Base-by-base conservation (phyloP, 92 coral and sea anemone genomes). In the Paramuricea clavata region DNA sequence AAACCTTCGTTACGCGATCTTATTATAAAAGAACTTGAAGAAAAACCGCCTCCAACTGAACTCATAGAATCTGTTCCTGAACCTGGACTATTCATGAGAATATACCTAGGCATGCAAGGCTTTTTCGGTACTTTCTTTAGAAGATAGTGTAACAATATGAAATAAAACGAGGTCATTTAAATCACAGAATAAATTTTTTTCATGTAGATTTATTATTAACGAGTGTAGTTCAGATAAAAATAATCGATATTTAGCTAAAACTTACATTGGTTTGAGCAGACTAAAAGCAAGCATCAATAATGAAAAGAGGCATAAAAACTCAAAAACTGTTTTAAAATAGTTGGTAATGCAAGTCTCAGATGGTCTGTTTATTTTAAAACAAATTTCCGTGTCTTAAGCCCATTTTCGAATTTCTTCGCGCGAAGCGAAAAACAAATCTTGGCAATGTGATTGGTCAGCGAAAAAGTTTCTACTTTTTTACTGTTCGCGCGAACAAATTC, bases 11-110 rank as follows among this genome's bases (percentile, higher is more conserved):
- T 95, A 67, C 88, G 99, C 16, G 99, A 97, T 71, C 36, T 88
- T 65, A 93, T 97, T 86, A 86, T 97, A 86, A 88, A 91, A 39
- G 98, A 93, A 86, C 89, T 97, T 2, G 95, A 90, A 57, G 34
- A 57, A 36, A 79, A 25, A 10, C 54, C 11, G 13, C 73, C 84
- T 15, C 22, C 72, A 9, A 65, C 72, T 28, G 72, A 65, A 2
- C 36, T 65, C 41, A 28, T 21, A 65, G 72, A 65, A 12, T 28
- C 64, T 59, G 73, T 5, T 16, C 73, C 49, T 6, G 31, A 79
- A 60, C 56, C 84, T 57, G 84, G 84, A 22, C 26, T 60, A 10
- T 34, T 59, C 31, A 79, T 36, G 73, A 79, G 61, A 79, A 12
- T 79, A 7, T 79, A 79, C 23, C 35, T 76, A 28, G 44, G 82